phyloP scores from a whole-genome alignment of 2,888 invertebrate species.

The Drosophila quasianomalipes region DNA sequence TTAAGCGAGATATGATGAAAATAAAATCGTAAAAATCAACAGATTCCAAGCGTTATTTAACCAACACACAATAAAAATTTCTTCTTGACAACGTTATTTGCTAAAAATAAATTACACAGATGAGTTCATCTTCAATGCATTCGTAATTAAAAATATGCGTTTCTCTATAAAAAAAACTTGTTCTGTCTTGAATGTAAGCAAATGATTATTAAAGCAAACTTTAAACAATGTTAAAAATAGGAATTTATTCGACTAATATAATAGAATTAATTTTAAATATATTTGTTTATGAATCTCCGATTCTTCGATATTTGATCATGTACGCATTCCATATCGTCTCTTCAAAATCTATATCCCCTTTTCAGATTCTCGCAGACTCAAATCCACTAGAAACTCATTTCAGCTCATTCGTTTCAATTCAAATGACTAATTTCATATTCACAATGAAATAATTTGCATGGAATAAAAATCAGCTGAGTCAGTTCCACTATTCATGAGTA shows the following conservation, averaged over 20 bases:
- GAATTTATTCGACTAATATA: neutral
- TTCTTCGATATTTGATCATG: neutral
- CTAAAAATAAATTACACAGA: neutral
- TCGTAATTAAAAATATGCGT: neutral
- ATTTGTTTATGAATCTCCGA: neutral
- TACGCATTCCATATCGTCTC: neutral
- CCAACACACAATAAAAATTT: neutral
- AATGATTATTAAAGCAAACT: neutral
- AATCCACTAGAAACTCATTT: conserved; percentile 24
- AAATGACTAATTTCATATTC: conserved; percentile 65
- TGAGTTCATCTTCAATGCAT: neutral
- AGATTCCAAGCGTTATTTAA: neutral
- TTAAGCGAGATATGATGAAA: neutral
- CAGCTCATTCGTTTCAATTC: conserved; percentile 31
- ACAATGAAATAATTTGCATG: conserved; percentile 73
- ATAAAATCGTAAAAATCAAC: neutral
- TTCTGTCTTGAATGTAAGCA: neutral
- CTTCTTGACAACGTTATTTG: neutral
- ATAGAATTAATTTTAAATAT: neutral
- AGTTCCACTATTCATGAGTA: conserved; percentile 23
- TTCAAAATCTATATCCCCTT: neutral
- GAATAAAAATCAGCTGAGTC: conserved; percentile 36
- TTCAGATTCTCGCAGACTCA: neutral
- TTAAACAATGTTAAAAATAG: neutral
- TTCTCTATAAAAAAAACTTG: neutral